Evolutionary conservation across 2,113 vertebrate genomes (phyloP).

Genomic region (Oriolus oriolus): DNA sequence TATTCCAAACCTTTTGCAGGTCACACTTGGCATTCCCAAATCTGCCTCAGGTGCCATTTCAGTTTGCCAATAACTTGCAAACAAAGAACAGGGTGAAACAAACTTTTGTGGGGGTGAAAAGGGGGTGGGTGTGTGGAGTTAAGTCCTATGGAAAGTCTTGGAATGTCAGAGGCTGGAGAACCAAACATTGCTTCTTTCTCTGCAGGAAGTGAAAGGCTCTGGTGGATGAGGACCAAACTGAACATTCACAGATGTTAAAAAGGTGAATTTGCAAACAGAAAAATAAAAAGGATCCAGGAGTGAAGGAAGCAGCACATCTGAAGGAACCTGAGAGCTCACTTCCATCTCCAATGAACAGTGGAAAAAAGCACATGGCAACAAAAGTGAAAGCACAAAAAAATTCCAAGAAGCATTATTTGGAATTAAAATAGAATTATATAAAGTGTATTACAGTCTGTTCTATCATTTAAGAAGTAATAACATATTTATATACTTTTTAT

Average conservation of each 20-base stretch:
- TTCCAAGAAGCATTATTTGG: background rate
- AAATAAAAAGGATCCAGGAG: background rate
- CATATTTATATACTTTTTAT: conserved; percentile 5
- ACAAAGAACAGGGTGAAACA: background rate
- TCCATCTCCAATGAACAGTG: background rate
- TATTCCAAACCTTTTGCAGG: background rate
- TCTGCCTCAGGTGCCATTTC: fast-evolving
- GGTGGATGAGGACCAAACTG: background rate
- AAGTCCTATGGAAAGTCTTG: no score
- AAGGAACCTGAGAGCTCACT: background rate
- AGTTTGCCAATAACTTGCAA: background rate
- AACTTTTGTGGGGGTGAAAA: background rate
- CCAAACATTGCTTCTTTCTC: background rate
- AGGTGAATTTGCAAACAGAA: background rate
- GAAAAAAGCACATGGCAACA: background rate
- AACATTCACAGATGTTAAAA: background rate
- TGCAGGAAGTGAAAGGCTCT: background rate
- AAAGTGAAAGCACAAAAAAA: background rate
- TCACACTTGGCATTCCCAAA: fast-evolving
- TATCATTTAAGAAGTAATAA: conserved; percentile 1
- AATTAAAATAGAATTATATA: conserved; percentile 9
- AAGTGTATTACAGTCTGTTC: background rate
- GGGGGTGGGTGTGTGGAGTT: background rate
- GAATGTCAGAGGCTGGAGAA: background rate
- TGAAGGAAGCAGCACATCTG: background rate